Evolutionary conservation across 2,797 vertebrate genomes (phyloP), one percentile per base, ranked within the genome.

Genomic region (Smutsia gigantea): DNA sequence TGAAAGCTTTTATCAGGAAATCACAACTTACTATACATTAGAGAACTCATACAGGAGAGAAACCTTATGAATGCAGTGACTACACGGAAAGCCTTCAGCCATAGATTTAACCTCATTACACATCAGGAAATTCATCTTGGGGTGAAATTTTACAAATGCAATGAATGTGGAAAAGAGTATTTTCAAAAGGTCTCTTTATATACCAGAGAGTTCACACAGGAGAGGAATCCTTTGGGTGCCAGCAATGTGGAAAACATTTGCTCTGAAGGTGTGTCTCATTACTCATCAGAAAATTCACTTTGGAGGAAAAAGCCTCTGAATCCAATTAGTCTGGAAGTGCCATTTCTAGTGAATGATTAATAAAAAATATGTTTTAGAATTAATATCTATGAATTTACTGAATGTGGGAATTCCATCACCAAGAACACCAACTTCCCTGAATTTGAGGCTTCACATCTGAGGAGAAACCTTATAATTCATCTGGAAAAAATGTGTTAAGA

Each of bases 271-370:
- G n/a, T 81, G 23, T 34, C 78, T 61, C 29, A 81, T 57, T 37
- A 34, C 53, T 10, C 78, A 81, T 81, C 0, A 98, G 98, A 0
- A 98, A 99, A 61, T 98, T 98, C 85, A 71, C 96, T 29, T 99
- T 98, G 42, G 96, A 72, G 98, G 42, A 98, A 97, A 94, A 98
- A 97, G 57, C 98, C 61, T 64, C 61, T 64, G 61, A 64, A 31
- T 3, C 9, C 29, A 31, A 64, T 14, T 29, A 64, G 29, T 64
- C 29, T 64, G 55, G 29, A 64, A 64, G 31, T 64, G 29, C 13
- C 61, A 11, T 31, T 63, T 1, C 5, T 14, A 63, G 61, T 63
- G 61, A 63, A 5, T 63, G 27, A 63, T 29, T 31, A 63, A 29
- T 63, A 63, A 63, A 29, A 29, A 63, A 64, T 64, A 14, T 14